Conservation (phyloP, 2,888 invertebrate genomes). For the Microctonus hyperodae region DNA sequence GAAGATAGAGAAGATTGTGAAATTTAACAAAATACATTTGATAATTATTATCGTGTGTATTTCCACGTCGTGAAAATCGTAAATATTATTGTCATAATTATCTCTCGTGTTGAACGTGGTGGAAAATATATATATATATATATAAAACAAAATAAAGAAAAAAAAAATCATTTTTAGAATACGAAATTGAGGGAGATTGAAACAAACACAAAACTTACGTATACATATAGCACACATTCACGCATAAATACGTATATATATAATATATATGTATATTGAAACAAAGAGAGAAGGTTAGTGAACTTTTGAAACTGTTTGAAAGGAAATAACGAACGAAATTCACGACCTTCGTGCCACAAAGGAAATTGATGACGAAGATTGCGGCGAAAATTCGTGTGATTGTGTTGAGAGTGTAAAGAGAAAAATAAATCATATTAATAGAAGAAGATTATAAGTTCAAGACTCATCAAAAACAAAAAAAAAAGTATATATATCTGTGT, state of each 20-base stretch:
- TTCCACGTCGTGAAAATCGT: neutral
- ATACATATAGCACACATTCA: no score
- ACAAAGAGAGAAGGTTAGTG: slow-evolving; percentile 2
- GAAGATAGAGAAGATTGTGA: neutral
- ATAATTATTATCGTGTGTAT: neutral
- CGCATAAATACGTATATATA: neutral
- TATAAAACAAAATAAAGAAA: no score
- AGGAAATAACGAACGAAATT: slow-evolving; percentile 13
- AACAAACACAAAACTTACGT: neutral
- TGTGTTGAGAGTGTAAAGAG: neutral
- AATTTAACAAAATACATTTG: neutral
- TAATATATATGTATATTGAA: slow-evolving; percentile 1
- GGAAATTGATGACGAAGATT: slow-evolving; percentile 2
- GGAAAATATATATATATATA: slow-evolving; percentile 4
- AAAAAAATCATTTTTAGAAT: neutral
- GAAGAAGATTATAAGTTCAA: neutral
- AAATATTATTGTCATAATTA: neutral
- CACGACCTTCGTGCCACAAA: slow-evolving; percentile 18
- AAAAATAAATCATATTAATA: neutral
- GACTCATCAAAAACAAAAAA: neutral
- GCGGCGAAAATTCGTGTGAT: neutral
- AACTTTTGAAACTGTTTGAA: slow-evolving; percentile 1
- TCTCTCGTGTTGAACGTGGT: neutral
- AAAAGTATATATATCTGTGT: no score
- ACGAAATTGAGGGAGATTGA: neutral